Evolutionary conservation across 2,888 invertebrate species (phyloP), one percentile per base, ranked within the genome.

Genomic region (Orthosia cruda): DNA sequence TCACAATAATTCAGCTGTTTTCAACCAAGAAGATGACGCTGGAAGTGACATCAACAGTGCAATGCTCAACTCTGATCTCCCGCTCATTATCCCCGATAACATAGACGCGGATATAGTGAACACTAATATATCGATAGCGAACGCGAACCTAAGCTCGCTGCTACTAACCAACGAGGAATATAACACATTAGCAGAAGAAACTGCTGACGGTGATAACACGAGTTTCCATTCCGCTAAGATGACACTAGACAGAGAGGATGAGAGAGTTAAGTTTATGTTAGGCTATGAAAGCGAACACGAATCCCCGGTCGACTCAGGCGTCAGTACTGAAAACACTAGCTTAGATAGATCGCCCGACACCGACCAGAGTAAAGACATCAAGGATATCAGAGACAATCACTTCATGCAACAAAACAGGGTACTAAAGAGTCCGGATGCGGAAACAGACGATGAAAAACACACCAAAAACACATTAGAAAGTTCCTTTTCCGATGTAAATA

Each of bases 301-400:
- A 80, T 96, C 96, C 54, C 94, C 96, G 0, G 95, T 86, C 0
- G 98, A 98, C 91, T 98, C 98, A 0, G 98, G 98, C 0, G 97
- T 98, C 66, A 98, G 98, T 89, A 98, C 98, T 40, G 98, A 98
- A 91, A 98, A 98, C 82, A 98, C 98, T 49, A 98, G 98, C 87
- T 93, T 98, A 89, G 97, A 97, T 91, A 94, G 97, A 88, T 97
- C 97, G 15, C 97, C 97, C 0, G 97, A 97, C 76, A 94, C 97
- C 3, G 97, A 97, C 74, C 93, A 96, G 71, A 95, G 87, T 78
- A 95, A 94, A 87, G 92, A 92, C 11, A 81, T 94, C 7, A 93
- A 93, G 83, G 91, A 74, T 50, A 78, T 74, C 71, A 74, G 70
- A 70, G 74, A 94, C 66, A 93, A 91, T 65, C 93, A 94, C 74